Base-by-base conservation (phyloP, 92 coral and sea anemone genomes). In the Palythoa caribaeorum region DNA sequence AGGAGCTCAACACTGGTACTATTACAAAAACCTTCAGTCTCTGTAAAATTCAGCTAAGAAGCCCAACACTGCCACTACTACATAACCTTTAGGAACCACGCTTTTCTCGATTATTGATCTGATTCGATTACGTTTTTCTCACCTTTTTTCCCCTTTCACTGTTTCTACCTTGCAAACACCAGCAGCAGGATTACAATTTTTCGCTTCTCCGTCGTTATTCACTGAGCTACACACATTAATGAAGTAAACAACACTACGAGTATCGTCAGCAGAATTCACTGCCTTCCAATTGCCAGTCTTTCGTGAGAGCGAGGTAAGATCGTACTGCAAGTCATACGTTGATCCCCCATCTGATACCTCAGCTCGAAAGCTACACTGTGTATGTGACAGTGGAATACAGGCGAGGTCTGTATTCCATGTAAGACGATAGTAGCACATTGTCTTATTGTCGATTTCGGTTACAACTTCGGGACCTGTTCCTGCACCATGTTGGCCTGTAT, bases 221-320 rank as follows among this genome's bases (percentile, higher is more conserved):
- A 94, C 81, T 0, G 99, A 90, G 7, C 93, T 96, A 83, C 99
- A 96, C 11, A 96, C 98, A 55, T 94, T 96, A 50, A 96, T 96
- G 53, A 86, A 94, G 87, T 90, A 96, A 5, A 87, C 71, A 3
- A 72, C 85, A 6, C 28, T 37, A 38, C 79, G 69, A 3, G 85
- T 21, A n/a, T 55, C 63, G 14, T 53, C 84, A 21, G 86, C 57
- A 6, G 69, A 79, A 7, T 55, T 69, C 63, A 89, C 57, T 47
- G 94, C 99, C 73, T 73, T 78, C 99, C 99, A 96, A 92, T 96
- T 96, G 71, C 88, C 86, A 1, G 36, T 40, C 11, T 87, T 79
- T 75, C 86, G 94, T 11, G 96, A 89, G 52, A 96, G 85, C 28
- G 89, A 83, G 1, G 98, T 85, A 21, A 89, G 93, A 78, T 96